A percentile compares a stretch with the other conserved stretches of the same genome.
phyloP scores from a whole-genome alignment of 2,888 invertebrate genomes.

The Proisotoma minuta region DNA sequence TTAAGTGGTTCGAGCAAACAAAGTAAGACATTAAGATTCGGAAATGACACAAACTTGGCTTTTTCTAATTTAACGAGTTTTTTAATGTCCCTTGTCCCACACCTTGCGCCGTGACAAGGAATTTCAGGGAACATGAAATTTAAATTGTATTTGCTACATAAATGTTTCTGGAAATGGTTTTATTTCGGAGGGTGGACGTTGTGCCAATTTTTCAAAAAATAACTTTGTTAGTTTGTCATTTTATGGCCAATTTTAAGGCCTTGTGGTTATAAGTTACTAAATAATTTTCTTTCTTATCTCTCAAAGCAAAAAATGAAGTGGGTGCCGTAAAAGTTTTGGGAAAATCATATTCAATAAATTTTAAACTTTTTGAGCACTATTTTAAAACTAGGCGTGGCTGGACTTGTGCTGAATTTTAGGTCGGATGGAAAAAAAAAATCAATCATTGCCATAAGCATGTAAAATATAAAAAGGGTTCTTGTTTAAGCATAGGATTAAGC shows the following conservation, averaged over 20 bases:
- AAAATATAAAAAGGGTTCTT: background rate
- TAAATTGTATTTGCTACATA: background rate
- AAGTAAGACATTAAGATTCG: conserved; percentile 1
- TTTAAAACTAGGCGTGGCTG: background rate
- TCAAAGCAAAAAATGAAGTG: too few species aligned
- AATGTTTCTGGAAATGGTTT: too few species aligned
- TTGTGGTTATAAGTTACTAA: too few species aligned
- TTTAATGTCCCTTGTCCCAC: background rate
- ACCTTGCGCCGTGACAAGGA: background rate
- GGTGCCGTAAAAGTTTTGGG: too few species aligned
- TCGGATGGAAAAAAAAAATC: background rate
- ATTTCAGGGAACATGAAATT: background rate
- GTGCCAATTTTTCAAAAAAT: too few species aligned
- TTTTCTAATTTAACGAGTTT: background rate
- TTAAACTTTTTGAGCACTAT: too few species aligned
- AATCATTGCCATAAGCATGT: background rate
- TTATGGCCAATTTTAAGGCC: too few species aligned
- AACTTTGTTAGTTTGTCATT: too few species aligned
- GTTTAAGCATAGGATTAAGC: too few species aligned
- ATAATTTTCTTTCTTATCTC: too few species aligned
- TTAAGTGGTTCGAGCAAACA: background rate
- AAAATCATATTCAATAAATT: too few species aligned
- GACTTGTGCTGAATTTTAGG: background rate
- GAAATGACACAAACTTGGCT: background rate
- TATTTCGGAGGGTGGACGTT: too few species aligned